Conservation (phyloP, 2,888 invertebrate genomes). For the Ditylenchus weischeri region DNA sequence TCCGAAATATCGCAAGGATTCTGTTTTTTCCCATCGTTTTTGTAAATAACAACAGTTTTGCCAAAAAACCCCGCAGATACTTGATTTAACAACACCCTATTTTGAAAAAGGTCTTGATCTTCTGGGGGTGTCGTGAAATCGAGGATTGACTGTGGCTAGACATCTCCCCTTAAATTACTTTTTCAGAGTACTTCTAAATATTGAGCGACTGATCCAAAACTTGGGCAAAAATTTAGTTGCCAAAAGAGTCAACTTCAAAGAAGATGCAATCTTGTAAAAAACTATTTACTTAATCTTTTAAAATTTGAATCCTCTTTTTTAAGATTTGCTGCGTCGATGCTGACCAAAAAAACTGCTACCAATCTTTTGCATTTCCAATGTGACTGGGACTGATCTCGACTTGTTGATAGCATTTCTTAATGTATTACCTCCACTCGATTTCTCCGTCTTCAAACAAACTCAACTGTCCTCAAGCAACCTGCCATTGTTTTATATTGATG, state of each 20-base stretch:
- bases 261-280: constrained; percentile 41
- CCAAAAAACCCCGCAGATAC: no score
- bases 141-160: no score
- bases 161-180: background rate
- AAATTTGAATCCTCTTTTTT: constrained; percentile 51
- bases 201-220: constrained; percentile 33
- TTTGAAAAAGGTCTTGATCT: no score
- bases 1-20: no score
- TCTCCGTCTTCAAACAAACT: constrained; percentile 16
- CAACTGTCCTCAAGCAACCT: constrained; percentile 34
- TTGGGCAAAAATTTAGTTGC: constrained; percentile 37
- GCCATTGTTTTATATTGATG: constrained; percentile 80
- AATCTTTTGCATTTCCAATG: constrained; percentile 74
- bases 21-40: no score
- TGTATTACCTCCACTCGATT: constrained; percentile 56
- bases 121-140: no score
- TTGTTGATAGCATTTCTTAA: constrained; percentile 67
- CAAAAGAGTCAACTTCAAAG: constrained; percentile 40
- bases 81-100: no score
- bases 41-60: no score
- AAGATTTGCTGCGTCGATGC: constrained; percentile 71
- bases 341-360: constrained; percentile 59
- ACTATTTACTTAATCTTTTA: background rate
- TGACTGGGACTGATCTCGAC: constrained; percentile 71
- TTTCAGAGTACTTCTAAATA: constrained; percentile 17